Evolutionary conservation across 2,888 invertebrate genomes (phyloP).

Genomic region (Mythimna loreyi): DNA sequence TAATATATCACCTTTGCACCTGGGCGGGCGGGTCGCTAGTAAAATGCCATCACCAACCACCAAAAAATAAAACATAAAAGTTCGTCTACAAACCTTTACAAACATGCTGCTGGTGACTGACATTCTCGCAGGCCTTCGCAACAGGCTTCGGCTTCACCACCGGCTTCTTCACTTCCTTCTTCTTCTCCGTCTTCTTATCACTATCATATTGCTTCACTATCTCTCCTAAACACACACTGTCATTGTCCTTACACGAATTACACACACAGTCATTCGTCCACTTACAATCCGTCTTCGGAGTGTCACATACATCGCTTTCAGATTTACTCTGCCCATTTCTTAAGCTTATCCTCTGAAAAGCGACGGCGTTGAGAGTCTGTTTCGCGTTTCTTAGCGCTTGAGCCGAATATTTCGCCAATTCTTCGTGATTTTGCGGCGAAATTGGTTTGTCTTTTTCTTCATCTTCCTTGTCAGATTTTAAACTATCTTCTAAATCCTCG

Average conservation of each 20-base stretch:
- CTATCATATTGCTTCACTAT: constrained; percentile 77
- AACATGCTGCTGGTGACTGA: constrained; percentile 84
- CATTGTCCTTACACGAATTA: constrained; percentile 77
- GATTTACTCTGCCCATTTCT: constrained; percentile 81
- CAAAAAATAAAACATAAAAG: too few species aligned
- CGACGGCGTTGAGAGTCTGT: constrained; percentile 83
- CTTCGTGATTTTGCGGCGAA: constrained; percentile 77
- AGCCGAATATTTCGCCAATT: constrained; percentile 84
- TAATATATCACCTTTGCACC: too few species aligned
- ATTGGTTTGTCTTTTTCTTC: constrained; percentile 62
- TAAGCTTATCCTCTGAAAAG: constrained; percentile 79
- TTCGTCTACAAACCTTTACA: constrained; percentile 82
- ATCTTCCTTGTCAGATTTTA: constrained; percentile 69
- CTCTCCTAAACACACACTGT: constrained; percentile 75
- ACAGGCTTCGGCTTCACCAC: constrained; percentile 73
- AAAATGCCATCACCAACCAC: too few species aligned
- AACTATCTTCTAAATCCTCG: constrained; percentile 77
- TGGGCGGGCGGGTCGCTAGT: too few species aligned
- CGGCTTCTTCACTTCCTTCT: constrained; percentile 69
- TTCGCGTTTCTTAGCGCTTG: constrained; percentile 84
- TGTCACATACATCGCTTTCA: constrained; percentile 84
- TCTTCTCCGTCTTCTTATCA: constrained; percentile 73
- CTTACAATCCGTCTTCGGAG: constrained; percentile 82
- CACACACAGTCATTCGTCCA: constrained; percentile 86
- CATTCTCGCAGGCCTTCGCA: constrained; percentile 83